phyloP scores from a whole-genome alignment of 2,113 vertebrate genomes.

The Phyllostomus hastatus region DNA sequence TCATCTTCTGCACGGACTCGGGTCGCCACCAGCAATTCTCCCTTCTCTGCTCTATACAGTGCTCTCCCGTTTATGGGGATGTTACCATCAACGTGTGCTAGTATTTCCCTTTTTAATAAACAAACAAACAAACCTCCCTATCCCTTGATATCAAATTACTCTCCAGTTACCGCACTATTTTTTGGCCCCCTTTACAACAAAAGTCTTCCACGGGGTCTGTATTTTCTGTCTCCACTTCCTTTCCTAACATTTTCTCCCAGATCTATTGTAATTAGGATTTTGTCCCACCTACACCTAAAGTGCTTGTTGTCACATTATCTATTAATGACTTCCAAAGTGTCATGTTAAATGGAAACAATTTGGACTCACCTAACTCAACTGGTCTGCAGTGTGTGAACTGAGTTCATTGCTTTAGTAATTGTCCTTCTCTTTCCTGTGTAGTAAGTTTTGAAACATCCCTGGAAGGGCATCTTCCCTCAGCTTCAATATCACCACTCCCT shows the following conservation, averaged over 20 bases:
- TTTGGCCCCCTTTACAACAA: background rate
- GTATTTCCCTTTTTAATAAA: slow-evolving; percentile 3
- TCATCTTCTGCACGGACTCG: background rate
- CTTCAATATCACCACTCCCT: background rate
- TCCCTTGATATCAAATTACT: slow-evolving; percentile 22
- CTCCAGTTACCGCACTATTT: background rate
- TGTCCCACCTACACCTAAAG: background rate
- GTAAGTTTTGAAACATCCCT: slow-evolving; percentile 35
- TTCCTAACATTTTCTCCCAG: background rate
- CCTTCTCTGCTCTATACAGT: background rate
- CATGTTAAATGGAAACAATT: background rate
- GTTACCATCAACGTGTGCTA: background rate
- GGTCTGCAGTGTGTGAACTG: background rate
- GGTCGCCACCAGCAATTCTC: background rate
- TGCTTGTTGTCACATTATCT: slow-evolving; percentile 23
- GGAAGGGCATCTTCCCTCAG: background rate
- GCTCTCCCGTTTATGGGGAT: background rate
- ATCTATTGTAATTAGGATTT: background rate
- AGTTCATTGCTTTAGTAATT: slow-evolving; percentile 2
- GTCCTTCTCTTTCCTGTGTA: background rate
- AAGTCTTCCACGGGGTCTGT: background rate
- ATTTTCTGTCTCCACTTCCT: slow-evolving; percentile 5
- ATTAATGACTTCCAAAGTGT: slow-evolving; percentile 35
- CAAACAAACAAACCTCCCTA: background rate
- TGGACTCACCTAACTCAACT: background rate